Base-by-base conservation (phyloP, 2,113 vertebrate genomes). In the Tyto alba region DNA sequence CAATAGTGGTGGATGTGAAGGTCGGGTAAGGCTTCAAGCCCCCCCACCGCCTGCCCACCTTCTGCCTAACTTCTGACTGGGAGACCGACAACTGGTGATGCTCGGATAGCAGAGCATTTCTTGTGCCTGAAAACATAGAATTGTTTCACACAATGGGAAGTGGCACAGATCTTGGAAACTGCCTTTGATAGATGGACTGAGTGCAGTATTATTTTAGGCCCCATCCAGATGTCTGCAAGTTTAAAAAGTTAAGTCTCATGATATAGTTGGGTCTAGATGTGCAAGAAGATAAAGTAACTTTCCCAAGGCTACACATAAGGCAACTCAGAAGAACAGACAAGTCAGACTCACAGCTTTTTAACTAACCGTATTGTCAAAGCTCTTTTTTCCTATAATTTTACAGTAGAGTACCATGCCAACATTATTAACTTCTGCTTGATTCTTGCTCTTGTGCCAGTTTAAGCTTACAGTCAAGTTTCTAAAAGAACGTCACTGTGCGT, bases 281-380 rank as follows among this genome's bases (percentile, higher is more conserved):
- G 43, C 22, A 12, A 52, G 53, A 79, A 92, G 90, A 91, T 93
- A 89, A 86, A 92, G 82, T 64, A 52, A 86, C 68, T 88, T 92
- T 96, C 83, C 85, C 94, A 92, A 85, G 88, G 85, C 57, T 93
- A 41, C 40, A 63, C 40, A 92, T 34, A 81, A 87, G 85, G 76
- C 78, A 85, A 68, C 88, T 90, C 67, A 93, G 74, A 88, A n/a
- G 40, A 87, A 38, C 26, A 84, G 83, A 73, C 55, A 66, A 69
- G 30, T 57, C 50, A 85, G 74, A 72, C 53, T 69, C 53, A 52
- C 38, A 50, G 57, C 50, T 79, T 90, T 88, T 75, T 85, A 62
- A 85, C 59, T 91, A 53, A 43, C 41, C 20, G 2, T 67, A 6
- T 30, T 90, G 75, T 86, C 90, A 88, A 50, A 69, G 56, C 55